Base-by-base conservation (phyloP, 2,888 invertebrate species). In the Folsomia manolachei region DNA sequence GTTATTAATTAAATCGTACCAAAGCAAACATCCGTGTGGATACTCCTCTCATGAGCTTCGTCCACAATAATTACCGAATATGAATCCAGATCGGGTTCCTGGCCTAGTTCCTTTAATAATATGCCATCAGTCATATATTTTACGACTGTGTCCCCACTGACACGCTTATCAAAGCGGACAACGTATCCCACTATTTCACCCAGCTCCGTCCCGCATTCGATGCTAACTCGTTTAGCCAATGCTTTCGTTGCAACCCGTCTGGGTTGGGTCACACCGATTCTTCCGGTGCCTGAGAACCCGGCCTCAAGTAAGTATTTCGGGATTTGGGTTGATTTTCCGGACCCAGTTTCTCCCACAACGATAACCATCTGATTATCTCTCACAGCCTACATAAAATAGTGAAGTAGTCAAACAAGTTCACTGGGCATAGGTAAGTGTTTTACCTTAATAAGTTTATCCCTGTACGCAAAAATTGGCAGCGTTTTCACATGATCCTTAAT, bases 251-350 rank as follows among this genome's bases (percentile, higher is more conserved):
- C 99, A 0, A 99, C 97, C 87, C 96, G 87, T 75, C 99, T 86
- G 0, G 99, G 99, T 84, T 98, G 98, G 0, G 98, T 99, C 84
- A 99, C 99, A 0, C 97, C 98, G 80, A 99, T 94, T 89, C 93
- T 92, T 25, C 97, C 97, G 81, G n/a, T n/a, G 4, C n/a, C 60
- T 4, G 60, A 7, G 9, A 19, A n/a, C 4, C 39, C 39, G 39
- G 39, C 39, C 14, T 39, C 39, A 4, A 91, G 91, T 82, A 92
- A 92, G 83, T 94, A 95, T 85, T 95, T 98, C 1, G 99, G 99
- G 82, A 99, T 99, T 86, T 97, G 99, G 18, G 99, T 99, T 0
- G 99, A 99, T 86, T 99, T 99, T 0, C 99, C 99, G 0, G 97
- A 97, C 18, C 99, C 99, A 0, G 97, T 99, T 84, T 99, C 99